Evolutionary conservation across 2,113 vertebrate species (phyloP), one percentile per base, ranked within the genome.

Genomic region (Amblyopsis rosae): DNA sequence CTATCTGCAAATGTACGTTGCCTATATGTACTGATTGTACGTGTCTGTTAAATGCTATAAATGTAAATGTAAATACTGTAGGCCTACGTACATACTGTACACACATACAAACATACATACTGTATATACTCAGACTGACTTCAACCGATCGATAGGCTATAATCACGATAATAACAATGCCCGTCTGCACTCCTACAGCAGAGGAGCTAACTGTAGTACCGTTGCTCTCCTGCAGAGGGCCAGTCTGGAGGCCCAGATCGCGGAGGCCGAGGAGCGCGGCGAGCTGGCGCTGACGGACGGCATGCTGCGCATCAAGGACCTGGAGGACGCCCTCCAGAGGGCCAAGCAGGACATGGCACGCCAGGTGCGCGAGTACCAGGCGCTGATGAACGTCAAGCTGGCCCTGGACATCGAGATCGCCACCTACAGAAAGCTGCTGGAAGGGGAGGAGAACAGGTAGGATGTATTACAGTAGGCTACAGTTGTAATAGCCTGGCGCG

Each of bases 401-500:
- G 94, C 95, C 16, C 89, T 99, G 91, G 97, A 98, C 64, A 92
- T 99, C 0, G 97, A 98, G 89, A 99, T 99, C 0, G 95, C 94
- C 0, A 98, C 97, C 64, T 99, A 99, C 89, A 93, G 91, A 65
- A 95, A 95, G 78, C 90, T 99, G 68, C 91, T 98, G 82, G 96
- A 98, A 67, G 93, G 95, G 1, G 96, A 99, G 87, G 96, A 98
- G 84, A 62, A 50, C 82, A 86, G 88, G 90, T 91, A n/a, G 33
- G 55, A 3, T 41, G 2, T 26, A 3, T 16, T 63, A 12, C 26
- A 26, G 47, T 1, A 17, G 16, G 26, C 7, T 15, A 12, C 12
- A 12, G 48, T 49, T 12, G 8, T 26, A 26, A 26, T 26, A 26
- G 26, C 26, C 2, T 26, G 26, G 26, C 26, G 26, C 26, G 26